phyloP scores from a whole-genome alignment of 2,113 vertebrate genomes.

The Mellivora capensis region DNA sequence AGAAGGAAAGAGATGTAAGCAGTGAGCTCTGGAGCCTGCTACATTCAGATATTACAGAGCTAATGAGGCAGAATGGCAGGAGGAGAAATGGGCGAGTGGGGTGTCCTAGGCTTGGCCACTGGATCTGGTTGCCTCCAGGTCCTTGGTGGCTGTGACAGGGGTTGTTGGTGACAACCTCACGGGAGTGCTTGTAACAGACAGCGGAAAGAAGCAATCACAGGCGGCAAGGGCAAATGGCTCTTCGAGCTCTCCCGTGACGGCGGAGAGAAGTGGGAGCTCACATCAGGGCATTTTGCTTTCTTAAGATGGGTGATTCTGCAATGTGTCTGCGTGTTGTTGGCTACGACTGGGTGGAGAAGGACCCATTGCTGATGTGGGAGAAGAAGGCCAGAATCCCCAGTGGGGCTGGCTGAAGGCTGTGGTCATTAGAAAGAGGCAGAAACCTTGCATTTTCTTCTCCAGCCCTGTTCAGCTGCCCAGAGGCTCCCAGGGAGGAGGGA shows the following conservation, averaged over 20 bases:
- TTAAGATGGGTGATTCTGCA: neutral
- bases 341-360: neutral
- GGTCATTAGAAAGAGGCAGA: neutral
- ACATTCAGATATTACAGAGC: neutral
- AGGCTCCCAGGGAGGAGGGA: neutral
- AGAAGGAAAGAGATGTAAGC: neutral
- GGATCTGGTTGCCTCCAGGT: neutral
- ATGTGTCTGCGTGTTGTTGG: neutral
- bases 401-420: fast-evolving
- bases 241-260: neutral
- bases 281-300: neutral
- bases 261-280: neutral
- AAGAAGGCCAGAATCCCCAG: neutral
- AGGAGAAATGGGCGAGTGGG: neutral
- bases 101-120: neutral
- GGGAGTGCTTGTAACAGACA: no score
- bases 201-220: neutral
- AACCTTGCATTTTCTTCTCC: neutral
- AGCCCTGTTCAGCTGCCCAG: neutral
- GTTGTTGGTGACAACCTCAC: neutral
- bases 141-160: neutral
- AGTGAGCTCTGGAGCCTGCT: neutral
- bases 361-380: neutral
- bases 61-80: neutral
- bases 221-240: neutral